A percentile compares a stretch with the other conserved stretches of the same genome.
Conservation (phyloP, 2,113 vertebrate genomes). For the Tyto alba region DNA sequence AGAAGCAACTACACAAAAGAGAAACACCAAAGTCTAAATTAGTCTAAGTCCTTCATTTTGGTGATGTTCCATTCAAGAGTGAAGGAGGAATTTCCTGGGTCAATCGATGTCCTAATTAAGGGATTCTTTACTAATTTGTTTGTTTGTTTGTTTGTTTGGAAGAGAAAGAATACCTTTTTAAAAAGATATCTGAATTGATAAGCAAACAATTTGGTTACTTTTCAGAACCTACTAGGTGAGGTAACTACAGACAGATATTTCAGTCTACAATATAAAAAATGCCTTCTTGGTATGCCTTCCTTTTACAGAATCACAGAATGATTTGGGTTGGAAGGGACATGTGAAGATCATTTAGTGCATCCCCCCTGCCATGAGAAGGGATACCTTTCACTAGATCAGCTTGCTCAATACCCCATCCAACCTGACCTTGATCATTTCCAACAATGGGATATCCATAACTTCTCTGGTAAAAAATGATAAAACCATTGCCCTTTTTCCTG, state of each 20-base stretch:
- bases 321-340: background rate
- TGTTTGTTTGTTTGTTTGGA: background rate
- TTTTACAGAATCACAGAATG: background rate
- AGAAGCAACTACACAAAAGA: background rate
- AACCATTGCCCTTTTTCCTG: background rate
- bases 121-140: background rate
- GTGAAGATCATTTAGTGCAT: background rate
- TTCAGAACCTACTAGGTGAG: background rate
- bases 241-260: background rate
- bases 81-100: background rate
- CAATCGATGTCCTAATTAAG: background rate
- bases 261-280: background rate
- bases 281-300: background rate
- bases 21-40: background rate
- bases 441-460: background rate
- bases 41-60: background rate
- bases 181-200: background rate
- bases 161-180: background rate
- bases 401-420: background rate
- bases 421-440: background rate
- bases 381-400: background rate
- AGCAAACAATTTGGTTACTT: background rate
- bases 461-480: background rate
- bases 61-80: background rate
- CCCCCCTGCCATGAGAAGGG: background rate